Evolutionary conservation across 1,140 invertebrate species (phyloP).

Genomic region (Paraescarpia echinospica): DNA sequence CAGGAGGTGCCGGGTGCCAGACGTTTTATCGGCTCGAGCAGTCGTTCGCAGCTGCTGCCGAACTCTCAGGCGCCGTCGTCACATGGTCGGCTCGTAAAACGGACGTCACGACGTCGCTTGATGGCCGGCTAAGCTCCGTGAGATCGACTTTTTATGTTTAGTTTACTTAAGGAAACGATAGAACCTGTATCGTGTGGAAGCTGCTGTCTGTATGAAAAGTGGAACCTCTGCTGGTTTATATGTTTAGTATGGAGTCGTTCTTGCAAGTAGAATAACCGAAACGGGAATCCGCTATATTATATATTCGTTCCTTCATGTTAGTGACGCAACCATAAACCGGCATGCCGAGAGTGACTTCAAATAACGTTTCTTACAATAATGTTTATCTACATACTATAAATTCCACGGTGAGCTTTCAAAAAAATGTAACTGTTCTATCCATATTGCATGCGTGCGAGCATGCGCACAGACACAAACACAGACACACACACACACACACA

Average conservation of each 20-base stretch:
- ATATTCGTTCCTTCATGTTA: not conserved
- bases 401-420: too few species aligned
- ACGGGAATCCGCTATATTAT: not conserved
- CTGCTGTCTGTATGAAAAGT: not conserved
- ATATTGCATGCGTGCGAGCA: too few species aligned
- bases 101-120: not conserved
- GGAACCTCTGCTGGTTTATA: not conserved
- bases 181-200: not conserved
- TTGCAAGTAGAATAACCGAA: not conserved
- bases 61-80: not conserved
- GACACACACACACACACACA: constrained; percentile 6
- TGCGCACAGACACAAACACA: too few species aligned
- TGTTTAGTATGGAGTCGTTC: not conserved
- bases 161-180: constrained; percentile 1
- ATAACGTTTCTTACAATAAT: not conserved
- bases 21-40: not conserved
- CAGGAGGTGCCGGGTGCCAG: not conserved
- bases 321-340: not conserved
- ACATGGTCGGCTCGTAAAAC: not conserved
- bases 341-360: not conserved
- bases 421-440: too few species aligned
- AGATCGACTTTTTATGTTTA: not conserved
- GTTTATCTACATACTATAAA: too few species aligned
- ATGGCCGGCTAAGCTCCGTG: not conserved
- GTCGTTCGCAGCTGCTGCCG: not conserved